Evolutionary conservation across 1,140 invertebrate species (phyloP).

Genomic region (Cydia fagiglandana): DNA sequence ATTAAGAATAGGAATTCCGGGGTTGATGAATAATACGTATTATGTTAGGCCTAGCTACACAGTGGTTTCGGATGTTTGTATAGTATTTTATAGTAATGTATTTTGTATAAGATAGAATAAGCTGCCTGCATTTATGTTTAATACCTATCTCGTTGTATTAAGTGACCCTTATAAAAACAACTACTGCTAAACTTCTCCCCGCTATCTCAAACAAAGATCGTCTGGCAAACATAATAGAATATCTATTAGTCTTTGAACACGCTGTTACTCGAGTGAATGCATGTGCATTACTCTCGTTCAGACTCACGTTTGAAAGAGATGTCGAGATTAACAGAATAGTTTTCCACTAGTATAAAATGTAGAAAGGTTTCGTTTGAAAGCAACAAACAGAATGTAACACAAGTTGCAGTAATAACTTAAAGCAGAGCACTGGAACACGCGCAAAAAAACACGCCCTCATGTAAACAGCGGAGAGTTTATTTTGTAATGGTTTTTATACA

Average conservation of each 20-base stretch:
- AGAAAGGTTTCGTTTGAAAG: constrained; percentile 19
- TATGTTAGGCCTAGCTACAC: too few species aligned
- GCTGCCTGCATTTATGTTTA: neutral
- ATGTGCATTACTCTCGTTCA: constrained; percentile 1
- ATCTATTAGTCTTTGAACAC: constrained; percentile 1
- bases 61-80: too few species aligned
- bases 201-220: neutral
- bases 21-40: too few species aligned
- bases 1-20: too few species aligned
- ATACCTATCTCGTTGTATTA: neutral
- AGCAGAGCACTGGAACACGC: neutral
- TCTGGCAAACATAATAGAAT: constrained; percentile 1
- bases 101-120: too few species aligned
- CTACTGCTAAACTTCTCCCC: neutral
- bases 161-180: neutral
- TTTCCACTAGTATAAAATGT: neutral
- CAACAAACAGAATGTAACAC: constrained; percentile 6
- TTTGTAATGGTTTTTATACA: constrained; percentile 20
- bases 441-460: constrained; percentile 28
- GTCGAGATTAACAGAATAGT: constrained; percentile 2
- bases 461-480: constrained; percentile 31
- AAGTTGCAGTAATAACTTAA: constrained; percentile 17
- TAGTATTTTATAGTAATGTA: too few species aligned
- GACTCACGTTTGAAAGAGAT: neutral
- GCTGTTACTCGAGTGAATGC: neutral